Percentiles rank a stretch among this genome's conserved stretches.
Conservation (phyloP, 2,797 vertebrate genomes). For the Enteromius paludinosus region DNA sequence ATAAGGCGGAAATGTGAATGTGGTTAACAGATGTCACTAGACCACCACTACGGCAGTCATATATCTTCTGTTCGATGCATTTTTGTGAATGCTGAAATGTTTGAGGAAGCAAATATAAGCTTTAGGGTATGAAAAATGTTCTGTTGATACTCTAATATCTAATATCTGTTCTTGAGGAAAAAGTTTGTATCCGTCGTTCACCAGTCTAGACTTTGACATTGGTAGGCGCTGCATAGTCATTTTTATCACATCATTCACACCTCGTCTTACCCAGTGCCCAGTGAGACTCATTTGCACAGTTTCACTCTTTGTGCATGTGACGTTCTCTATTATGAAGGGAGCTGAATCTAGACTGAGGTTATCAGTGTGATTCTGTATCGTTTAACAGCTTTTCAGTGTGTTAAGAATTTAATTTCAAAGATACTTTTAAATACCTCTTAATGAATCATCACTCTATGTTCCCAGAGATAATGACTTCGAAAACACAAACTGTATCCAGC, state of each 20-base stretch:
- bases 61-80: background rate
- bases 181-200: background rate
- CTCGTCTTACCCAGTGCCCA: background rate
- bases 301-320: background rate
- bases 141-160: background rate
- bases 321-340: background rate
- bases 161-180: background rate
- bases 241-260: background rate
- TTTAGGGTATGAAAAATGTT: conserved; percentile 13
- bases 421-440: background rate
- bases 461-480: background rate
- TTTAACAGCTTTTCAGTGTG: background rate
- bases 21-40: background rate
- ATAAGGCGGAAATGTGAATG: background rate
- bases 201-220: background rate
- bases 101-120: background rate
- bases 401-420: background rate
- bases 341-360: background rate
- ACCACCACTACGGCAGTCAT: background rate
- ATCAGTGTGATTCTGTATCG: background rate
- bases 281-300: background rate
- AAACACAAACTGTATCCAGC: conserved; percentile 5
- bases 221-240: background rate
- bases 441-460: background rate
- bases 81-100: conserved; percentile 13